Evolutionary conservation across 2,113 vertebrate genomes (phyloP), one percentile per base, ranked within the genome.

Genomic region (Neolamprologus cancellatus): DNA sequence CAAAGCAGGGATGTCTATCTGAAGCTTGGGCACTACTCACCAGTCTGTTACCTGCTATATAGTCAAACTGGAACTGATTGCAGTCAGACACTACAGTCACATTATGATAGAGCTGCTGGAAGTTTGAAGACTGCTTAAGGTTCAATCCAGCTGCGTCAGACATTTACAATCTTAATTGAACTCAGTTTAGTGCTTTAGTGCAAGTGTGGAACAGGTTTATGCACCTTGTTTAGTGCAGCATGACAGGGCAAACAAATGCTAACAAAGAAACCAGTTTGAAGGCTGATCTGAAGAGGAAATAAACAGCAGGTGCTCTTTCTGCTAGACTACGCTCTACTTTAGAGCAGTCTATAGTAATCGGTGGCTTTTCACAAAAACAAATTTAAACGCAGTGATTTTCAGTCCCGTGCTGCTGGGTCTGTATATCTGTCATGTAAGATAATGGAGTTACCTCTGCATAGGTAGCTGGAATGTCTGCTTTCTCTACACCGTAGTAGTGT

Each of bases 401-500:
- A 17, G 3, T 15, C 15, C 15, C 23, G 3, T 8, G 5, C 6
- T 36, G 48, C 28, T 36, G 23, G 34, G 50, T 28, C 18, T 53
- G 5, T 44, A 8, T 15, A 52, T 74, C 69, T 59, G 20, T 83
- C 52, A 20, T 8, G 52, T 7, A 15, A 41, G 11, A 61, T 8
- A 18, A 44, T 81, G 11, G n/a, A 41, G n/a, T 93, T 95, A 99
- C 99, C 97, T 99, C 99, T 71, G 98, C 98, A 34, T 99, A 99
- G 81, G 98, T 99, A 92, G 99, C 98, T 92, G 99, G 99, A 94
- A 97, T 99, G 93, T 99, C 99, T 4, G 99, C 99, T 96, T 99
- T 99, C 96, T 99, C 99, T 71, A 99, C 97, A 13, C 99, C 99
- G 1, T 97, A 99, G 96, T 99, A 99, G 97, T 99, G 99, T 95